Evolutionary conservation across 1,140 invertebrate genomes (phyloP), one percentile per base, ranked within the genome.

Genomic region (Spodoptera litura): DNA sequence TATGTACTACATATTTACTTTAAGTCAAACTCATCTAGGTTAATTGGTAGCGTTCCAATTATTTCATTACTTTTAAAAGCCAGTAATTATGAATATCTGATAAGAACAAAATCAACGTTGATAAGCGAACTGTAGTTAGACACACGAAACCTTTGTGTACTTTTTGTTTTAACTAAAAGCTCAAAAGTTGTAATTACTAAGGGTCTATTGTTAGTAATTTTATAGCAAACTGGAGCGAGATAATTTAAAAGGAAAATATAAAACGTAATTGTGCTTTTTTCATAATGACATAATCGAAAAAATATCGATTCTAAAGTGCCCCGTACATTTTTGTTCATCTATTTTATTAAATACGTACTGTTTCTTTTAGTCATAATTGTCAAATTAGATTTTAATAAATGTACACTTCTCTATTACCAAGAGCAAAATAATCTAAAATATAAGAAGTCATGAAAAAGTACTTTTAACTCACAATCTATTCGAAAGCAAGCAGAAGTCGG

Each of bases 31-130:
- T 74, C 71, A 74, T 61, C 38, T 61, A 51, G 56, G 71, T 74
- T 74, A 74, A 74, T 74, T 59, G 71, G 71, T n/a, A 6, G 56
- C 38, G 55, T 52, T 49, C 71, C 38, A 74, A 74, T 74, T 74
- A 74, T 74, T 74, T 74, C 71, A 74, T 74, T 74, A 74, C 56
- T 49, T 59, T 74, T 61, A 74, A 74, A 74, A 74, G 71, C 55
- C 27, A 49, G 76, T 71, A 78, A 78, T 78, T 78, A 70, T 70
- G 53, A 52, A 59, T n/a, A 78, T 59, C 64, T 49, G 76, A 78
- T 78, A 78, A 78, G 55, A 20, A 49, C 35, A 77, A 58, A 59
- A 68, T 78, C 59, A 58, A 68, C 44, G 35, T 20, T 58, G 76
- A 78, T 78, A 78, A 78, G 76, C 64, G 55, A 15, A 13, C 12